These are phyloP conservation scores for Drosophila micromelanica DNA, from an alignment of 1,140 invertebrate genomes.

Conservation along the genomic window DNA sequence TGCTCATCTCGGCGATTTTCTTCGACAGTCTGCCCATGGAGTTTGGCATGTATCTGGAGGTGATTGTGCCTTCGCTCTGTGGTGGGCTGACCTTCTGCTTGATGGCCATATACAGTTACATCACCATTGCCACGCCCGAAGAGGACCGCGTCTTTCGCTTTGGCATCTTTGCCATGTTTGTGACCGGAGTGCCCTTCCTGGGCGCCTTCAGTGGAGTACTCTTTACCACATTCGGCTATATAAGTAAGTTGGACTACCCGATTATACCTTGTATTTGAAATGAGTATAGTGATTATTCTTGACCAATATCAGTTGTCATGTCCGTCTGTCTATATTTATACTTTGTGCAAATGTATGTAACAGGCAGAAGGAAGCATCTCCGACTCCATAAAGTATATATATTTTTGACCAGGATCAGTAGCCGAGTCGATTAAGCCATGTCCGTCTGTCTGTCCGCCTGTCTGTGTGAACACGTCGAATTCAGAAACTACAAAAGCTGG, in stretches of 20 bases:
- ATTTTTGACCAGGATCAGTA: too few species aligned
- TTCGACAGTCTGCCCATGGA: constrained; percentile 85
- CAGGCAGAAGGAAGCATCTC: too few species aligned
- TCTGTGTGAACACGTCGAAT: too few species aligned
- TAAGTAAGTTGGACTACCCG: constrained; percentile 48
- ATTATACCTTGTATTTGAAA: not conserved
- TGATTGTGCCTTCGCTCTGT: constrained; percentile 86
- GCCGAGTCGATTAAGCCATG: too few species aligned
- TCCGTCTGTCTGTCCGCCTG: too few species aligned
- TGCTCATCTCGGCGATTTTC: constrained; percentile 76
- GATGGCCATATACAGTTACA: constrained; percentile 88
- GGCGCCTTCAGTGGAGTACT: constrained; percentile 72
- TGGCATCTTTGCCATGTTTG: constrained; percentile 83
- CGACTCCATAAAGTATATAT: too few species aligned
- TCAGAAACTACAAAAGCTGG: too few species aligned
- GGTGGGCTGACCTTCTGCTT: constrained; percentile 87
- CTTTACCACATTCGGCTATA: constrained; percentile 71
- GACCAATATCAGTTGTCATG: too few species aligned
- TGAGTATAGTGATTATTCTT: too few species aligned
- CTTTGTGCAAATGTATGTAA: too few species aligned
- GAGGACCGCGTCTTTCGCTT: constrained; percentile 86
- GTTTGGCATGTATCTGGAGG: constrained; percentile 86
- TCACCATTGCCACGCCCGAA: constrained; percentile 86
- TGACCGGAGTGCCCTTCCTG: constrained; percentile 72
- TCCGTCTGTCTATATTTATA: too few species aligned